Conservation (phyloP, 2,797 vertebrate genomes). For the Micrastur ruficollis region DNA sequence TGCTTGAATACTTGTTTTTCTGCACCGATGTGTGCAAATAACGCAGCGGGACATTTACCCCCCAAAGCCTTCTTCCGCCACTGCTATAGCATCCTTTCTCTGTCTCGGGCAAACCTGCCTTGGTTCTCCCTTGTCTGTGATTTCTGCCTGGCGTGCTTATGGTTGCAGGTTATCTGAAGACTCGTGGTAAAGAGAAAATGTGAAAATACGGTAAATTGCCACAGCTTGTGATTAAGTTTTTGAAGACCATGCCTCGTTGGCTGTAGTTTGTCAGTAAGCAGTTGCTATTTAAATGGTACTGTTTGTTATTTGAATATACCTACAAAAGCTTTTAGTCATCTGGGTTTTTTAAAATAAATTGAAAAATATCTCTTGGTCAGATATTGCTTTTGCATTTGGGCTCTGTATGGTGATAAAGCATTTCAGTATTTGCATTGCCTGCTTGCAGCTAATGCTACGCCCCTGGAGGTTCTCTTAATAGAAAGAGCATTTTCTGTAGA, state of each 20-base stretch:
- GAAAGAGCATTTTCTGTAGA: not conserved
- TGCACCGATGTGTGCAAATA: not conserved
- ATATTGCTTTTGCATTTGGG: conserved; percentile 12
- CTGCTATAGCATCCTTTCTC: not conserved
- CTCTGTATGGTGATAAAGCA: not conserved
- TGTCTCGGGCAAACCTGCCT: not conserved
- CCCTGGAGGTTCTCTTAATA: not conserved
- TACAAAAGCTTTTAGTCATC: not conserved
- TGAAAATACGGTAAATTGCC: not conserved
- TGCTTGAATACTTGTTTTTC: not conserved
- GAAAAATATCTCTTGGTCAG: conserved; percentile 8
- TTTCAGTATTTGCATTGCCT: conserved; percentile 15
- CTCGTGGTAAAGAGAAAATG: not conserved
- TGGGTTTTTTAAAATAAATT: not conserved
- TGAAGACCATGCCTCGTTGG: not conserved
- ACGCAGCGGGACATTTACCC: not conserved
- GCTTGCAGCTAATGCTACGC: not conserved
- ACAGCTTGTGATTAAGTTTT: not conserved
- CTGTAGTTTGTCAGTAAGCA: not conserved
- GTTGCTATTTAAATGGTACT: not conserved
- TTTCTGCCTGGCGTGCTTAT: not conserved
- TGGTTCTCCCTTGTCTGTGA: not conserved
- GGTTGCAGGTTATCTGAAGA: not conserved
- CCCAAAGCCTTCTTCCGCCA: not conserved
- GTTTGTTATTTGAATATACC: not conserved